Evolutionary conservation across 2,888 invertebrate species (phyloP), one percentile per base, ranked within the genome.

Genomic region (Thera obeliscata): DNA sequence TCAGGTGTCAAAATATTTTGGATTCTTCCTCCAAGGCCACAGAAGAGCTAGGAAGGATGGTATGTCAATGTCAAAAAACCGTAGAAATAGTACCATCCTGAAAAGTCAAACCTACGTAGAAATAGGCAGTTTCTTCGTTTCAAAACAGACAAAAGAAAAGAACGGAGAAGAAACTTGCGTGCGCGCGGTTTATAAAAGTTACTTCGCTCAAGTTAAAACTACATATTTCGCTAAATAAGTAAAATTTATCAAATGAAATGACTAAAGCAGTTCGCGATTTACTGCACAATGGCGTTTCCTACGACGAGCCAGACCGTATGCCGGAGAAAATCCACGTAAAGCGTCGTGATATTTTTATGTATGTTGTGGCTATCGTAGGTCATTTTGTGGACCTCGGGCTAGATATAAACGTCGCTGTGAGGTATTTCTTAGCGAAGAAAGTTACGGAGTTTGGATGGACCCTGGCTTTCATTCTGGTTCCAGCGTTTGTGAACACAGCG

Each of bases 401-500:
- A 49, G 97, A 97, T 89, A 94, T 96, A 52, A 96, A 96, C 84
- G 89, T 97, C 41, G 96, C 96, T 11, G 93, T 95, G 70, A 92
- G 95, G 80, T 96, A 96, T 81, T 95, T 94, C 73, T 77, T 94
- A 69, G 90, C 91, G 36, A 84, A 87, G 11, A 92, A 95, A 78
- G 87, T 93, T 72, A 88, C 89, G 61, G 96, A 96, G 85, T 97
- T 96, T 80, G 91, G 94, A 36, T 95, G 96, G 87, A 97, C 97
- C 1, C 83, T 96, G 56, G 94, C 93, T 48, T 96, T 97, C 80
- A 96, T 97, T 74, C 89, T 96, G 57, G 84, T 96, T 76, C 97
- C 97, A 57, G 96, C 97, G 0, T 91, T 97, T 72, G 95, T 97
- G 41, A 97, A 96, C 84, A 96, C 96, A 9, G 94, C 95, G 9